Base-by-base conservation (phyloP, 2,888 invertebrate genomes). In the Clanis bilineata region DNA sequence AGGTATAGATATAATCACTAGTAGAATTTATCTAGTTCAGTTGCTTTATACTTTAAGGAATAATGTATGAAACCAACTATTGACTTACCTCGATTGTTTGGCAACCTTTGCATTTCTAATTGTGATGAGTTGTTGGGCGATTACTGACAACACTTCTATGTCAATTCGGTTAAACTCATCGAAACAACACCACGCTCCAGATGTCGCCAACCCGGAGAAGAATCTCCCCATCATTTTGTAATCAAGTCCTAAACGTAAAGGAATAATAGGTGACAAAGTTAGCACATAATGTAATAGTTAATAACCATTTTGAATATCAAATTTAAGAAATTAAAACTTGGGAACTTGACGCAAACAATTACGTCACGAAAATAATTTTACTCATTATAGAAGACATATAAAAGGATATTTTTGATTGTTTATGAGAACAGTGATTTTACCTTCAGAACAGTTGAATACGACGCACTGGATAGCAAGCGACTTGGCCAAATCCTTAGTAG, bases 171-270 rank as follows among this genome's bases (percentile, higher is more conserved):
- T 97, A 82, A 97, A 97, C 82, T 98, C 97, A 80, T 97, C 97
- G 80, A 98, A 97, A 75, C 97, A 98, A 74, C 97, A 97, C 97
- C 97, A 97, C 3, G 97, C 97, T 0, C 98, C 98, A 0, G 97
- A 97, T 59, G 97, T 97, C 0, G 97, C 97, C 68, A 97, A 83
- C 0, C 98, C 98, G 2, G 97, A 96, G 86, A 97, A 97, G 80
- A 97, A 97, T 61, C 96, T 92, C 0, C 98, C 97, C 97, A 98
- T 98, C 96, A 96, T 96, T 92, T 96, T 94, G 74, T 93, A 94
- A 74, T 94, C 94, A 62, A 94, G 79, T 23, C 93, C 92, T 92
- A 57, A 0, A 1, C 18, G n/a, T 5, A 63, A 66, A 57, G 57
- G n/a, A 6, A 23, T 22, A 36, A 21, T 21, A 44, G n/a, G n/a